These are phyloP conservation scores for Hydrotaea cyrtoneurina DNA, from an alignment of 2,888 invertebrate species.

Conservation along the genomic window DNA sequence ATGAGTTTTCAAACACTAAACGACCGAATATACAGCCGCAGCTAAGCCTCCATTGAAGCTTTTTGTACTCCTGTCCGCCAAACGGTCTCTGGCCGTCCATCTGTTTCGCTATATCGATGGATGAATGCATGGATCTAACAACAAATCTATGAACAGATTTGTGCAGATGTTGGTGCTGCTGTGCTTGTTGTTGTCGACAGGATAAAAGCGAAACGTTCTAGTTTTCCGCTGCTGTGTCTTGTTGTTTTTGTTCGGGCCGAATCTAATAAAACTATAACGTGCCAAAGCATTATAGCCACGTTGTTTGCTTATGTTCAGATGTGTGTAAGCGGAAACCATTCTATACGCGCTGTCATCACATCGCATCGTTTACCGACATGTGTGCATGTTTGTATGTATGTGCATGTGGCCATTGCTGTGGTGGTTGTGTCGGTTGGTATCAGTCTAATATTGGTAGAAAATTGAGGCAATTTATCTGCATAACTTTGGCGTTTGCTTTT, in stretches of 20 bases:
- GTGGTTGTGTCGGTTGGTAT: slow-evolving; percentile 30
- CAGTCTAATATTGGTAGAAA: slow-evolving; percentile 59
- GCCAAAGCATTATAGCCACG: slow-evolving; percentile 21
- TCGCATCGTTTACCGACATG: slow-evolving; percentile 17
- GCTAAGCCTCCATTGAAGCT: slow-evolving; percentile 44
- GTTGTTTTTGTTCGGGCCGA: slow-evolving; percentile 29
- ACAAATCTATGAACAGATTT: slow-evolving; percentile 11
- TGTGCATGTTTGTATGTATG: too few species aligned
- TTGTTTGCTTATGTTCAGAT: neutral
- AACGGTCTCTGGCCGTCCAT: slow-evolving; percentile 17
- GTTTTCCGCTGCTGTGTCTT: neutral
- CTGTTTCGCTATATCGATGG: neutral
- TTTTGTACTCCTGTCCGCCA: neutral
- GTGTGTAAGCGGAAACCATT: slow-evolving; percentile 58
- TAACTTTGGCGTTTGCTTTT: slow-evolving; percentile 62
- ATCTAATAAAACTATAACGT: slow-evolving; percentile 45
- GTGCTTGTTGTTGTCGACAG: neutral
- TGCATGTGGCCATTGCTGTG: neutral
- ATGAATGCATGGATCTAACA: slow-evolving; percentile 23
- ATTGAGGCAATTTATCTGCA: slow-evolving; percentile 66
- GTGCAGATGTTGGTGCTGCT: neutral
- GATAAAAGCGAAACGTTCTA: slow-evolving; percentile 53
- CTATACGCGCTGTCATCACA: slow-evolving; percentile 58
- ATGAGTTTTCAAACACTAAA: slow-evolving; percentile 53
- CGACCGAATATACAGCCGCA: slow-evolving; percentile 11